phyloP scores from a whole-genome alignment of 2,888 invertebrate species.

The Eurytoma californica region DNA sequence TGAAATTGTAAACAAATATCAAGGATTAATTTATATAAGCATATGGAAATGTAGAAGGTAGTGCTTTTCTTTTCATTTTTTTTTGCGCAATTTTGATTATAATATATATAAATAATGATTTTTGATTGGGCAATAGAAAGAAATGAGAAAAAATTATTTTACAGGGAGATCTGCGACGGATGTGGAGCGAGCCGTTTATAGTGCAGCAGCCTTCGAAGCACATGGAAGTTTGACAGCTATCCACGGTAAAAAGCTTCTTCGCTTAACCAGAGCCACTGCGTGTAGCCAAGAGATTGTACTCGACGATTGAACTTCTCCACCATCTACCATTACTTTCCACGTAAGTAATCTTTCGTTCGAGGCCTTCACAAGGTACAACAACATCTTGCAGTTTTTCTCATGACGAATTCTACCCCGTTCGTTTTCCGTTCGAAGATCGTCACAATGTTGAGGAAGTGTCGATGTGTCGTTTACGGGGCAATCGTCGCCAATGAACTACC shows the following conservation, averaged over 20 bases:
- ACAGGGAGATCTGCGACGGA: conserved; percentile 95
- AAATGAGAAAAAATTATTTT: not conserved
- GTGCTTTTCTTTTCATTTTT: not conserved
- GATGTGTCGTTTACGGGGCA: not conserved
- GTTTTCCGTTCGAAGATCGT: not conserved
- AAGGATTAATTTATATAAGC: too few relatives aligned
- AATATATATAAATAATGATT: not conserved
- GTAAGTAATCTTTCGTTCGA: conserved; percentile 67
- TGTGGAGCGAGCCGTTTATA: conserved; percentile 99
- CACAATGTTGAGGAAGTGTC: not conserved
- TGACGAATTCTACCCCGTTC: conserved; percentile 2
- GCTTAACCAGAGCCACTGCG: conserved; percentile 33
- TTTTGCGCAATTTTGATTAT: not conserved
- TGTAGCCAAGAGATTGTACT: conserved; percentile 24
- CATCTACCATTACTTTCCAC: conserved; percentile 60
- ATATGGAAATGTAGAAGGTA: too few relatives aligned
- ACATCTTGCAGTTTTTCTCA: conserved; percentile 17
- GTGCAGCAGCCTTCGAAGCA: conserved; percentile 88
- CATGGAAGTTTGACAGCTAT: conserved; percentile 83
- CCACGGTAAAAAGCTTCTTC: conserved; percentile 42
- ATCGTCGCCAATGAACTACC: conserved; percentile 1
- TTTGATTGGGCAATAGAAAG: too few relatives aligned
- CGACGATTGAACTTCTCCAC: conserved; percentile 23
- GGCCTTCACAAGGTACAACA: not conserved
- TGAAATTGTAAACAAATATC: too few relatives aligned